Evolutionary conservation across 1,140 invertebrate genomes (phyloP), one percentile per base, ranked within the genome.

Genomic region (Physella acuta): DNA sequence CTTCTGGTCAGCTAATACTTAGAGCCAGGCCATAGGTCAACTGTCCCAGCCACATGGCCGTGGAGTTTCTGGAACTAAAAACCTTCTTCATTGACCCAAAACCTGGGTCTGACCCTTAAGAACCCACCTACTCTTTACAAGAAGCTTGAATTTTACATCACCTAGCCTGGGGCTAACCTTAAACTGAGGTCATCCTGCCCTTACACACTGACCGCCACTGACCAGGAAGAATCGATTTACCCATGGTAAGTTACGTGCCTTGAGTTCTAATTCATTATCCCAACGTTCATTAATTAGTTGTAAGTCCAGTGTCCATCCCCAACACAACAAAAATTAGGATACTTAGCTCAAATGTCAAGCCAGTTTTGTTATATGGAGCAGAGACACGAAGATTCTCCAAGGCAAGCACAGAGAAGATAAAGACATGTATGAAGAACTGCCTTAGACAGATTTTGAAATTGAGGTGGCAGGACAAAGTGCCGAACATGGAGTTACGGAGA

Each of bases 171-270:
- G 26, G 3, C 8, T 31, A 14, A 4, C 28, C 8, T 11, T 24
- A 60, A 60, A 11, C 58, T 60, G 58, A 28, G 58, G 58, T 60
- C 58, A 60, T 30, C 58, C 5, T 60, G 58, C 24, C 58, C 58
- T 14, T 60, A 31, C 26, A 33, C 24, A 8, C 33, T 14, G 5
- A 26, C 4, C 8, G 24, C 28, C 11, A 16, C 11, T 4, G 58
- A 60, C 26, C 20, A 11, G 20, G 39, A 20, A 11, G 39, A 44
- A 20, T 44, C 39, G 8, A 11, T 44, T 20, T 44, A 44, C 20
- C 39, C 39, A 20, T 11, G 39, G 39, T 44, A 44, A 8, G 39
- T 44, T n/a, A n/a, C n/a, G n/a, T n/a, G n/a, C n/a, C n/a, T n/a
- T n/a, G n/a, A n/a, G n/a, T n/a, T n/a, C n/a, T n/a, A n/a, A n/a